phyloP scores from a whole-genome alignment of 2,113 vertebrate genomes.

The Rallus limicola region DNA sequence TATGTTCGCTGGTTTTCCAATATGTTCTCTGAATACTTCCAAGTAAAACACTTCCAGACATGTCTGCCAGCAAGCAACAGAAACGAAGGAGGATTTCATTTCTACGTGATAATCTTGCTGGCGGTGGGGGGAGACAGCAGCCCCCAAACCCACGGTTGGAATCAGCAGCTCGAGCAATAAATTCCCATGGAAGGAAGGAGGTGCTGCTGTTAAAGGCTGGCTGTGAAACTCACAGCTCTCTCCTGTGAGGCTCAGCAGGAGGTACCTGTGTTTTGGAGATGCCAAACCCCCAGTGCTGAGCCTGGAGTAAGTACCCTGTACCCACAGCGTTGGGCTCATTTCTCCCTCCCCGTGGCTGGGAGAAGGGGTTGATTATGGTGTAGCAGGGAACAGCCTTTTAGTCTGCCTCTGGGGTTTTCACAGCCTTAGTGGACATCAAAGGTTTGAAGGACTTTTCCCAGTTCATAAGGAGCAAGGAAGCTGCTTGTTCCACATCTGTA shows the following conservation, averaged over 20 bases:
- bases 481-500: background rate
- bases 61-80: background rate
- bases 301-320: background rate
- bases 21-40: background rate
- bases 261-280: background rate
- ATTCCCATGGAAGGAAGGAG: rapidly evolving
- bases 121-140: rapidly evolving
- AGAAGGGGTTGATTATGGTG: background rate
- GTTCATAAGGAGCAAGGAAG: background rate
- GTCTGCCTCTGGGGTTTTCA: background rate
- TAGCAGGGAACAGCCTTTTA: background rate
- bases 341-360: background rate
- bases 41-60: background rate
- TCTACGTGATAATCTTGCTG: rapidly evolving
- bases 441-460: background rate
- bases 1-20: background rate
- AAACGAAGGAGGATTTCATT: background rate
- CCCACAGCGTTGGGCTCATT: rapidly evolving
- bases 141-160: background rate
- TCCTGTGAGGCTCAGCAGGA: rapidly evolving
- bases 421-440: background rate
- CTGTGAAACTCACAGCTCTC: background rate
- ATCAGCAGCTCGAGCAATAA: rapidly evolving
- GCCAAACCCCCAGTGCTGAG: rapidly evolving
- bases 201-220: rapidly evolving